Percentiles rank a stretch among this genome's conserved stretches.
phyloP scores from a whole-genome alignment of 2,797 vertebrate species.

The Alcedo quadribrachys region DNA sequence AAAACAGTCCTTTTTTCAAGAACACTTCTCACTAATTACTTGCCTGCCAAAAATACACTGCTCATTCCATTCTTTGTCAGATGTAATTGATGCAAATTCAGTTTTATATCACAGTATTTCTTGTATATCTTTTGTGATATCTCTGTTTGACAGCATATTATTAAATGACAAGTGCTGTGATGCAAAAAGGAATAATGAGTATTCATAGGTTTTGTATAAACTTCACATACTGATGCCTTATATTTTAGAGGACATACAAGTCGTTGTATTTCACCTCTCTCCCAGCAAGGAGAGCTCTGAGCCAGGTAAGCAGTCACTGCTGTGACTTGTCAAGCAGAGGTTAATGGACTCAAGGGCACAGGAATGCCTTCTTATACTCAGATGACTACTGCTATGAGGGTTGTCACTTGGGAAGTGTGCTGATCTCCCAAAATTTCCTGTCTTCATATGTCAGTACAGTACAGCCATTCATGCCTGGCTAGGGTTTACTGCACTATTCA shows the following conservation, averaged over 20 bases:
- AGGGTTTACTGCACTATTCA: not conserved
- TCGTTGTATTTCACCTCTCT: not conserved
- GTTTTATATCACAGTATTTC: not conserved
- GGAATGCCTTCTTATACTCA: not conserved
- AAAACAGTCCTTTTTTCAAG: not conserved
- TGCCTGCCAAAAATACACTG: not conserved
- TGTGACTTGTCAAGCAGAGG: not conserved
- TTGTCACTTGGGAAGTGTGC: not conserved
- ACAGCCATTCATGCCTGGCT: fast-evolving
- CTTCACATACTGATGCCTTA: not conserved
- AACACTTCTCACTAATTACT: not conserved
- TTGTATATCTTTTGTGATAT: not conserved
- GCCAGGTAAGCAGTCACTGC: not conserved
- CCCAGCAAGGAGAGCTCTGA: not conserved
- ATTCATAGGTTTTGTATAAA: not conserved
- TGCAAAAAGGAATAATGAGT: not conserved
- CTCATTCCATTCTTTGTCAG: not conserved
- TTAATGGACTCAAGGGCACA: not conserved
- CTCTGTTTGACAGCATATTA: not conserved
- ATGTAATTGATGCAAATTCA: conserved; percentile 2
- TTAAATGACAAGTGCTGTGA: not conserved
- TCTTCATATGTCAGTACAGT: not conserved
- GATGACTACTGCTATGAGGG: not conserved
- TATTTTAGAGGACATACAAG: not conserved
- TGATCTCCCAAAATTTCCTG: not conserved